Evolutionary conservation across 2,888 invertebrate genomes (phyloP).

Genomic region (Allophyes oxyacanthae): DNA sequence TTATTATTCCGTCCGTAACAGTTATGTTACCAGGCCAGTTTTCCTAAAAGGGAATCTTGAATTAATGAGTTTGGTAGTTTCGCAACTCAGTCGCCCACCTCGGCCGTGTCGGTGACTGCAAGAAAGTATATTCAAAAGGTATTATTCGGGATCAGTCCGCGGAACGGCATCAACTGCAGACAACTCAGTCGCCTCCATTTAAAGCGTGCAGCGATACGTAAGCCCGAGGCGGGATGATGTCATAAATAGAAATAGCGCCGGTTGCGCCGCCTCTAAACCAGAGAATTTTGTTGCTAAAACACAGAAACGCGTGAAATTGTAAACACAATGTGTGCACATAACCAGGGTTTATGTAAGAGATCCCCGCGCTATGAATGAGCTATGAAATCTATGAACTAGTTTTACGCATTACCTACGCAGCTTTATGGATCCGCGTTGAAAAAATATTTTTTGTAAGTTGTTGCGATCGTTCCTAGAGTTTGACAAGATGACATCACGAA

Average conservation of each 20-base stretch:
- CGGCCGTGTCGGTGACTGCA: slow-evolving; percentile 71
- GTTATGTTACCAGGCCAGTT: slow-evolving; percentile 74
- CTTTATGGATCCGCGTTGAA: slow-evolving; percentile 2
- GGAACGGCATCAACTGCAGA: slow-evolving; percentile 88
- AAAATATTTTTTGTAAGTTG: not conserved
- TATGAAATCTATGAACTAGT: slow-evolving; percentile 18
- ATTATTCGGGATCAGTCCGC: slow-evolving; percentile 87
- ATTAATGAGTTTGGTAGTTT: slow-evolving; percentile 83
- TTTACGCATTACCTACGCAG: not conserved
- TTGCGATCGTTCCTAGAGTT: not conserved
- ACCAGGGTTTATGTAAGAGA: slow-evolving; percentile 15
- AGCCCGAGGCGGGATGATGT: slow-evolving; percentile 89
- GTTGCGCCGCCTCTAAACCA: slow-evolving; percentile 73
- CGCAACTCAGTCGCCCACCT: slow-evolving; percentile 78
- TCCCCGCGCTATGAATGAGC: slow-evolving; percentile 23
- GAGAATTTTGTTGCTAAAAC: slow-evolving; percentile 81
- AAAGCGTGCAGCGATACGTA: slow-evolving; percentile 90
- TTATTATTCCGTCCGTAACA: slow-evolving; percentile 78
- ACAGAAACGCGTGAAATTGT: slow-evolving; percentile 72
- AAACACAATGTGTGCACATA: slow-evolving; percentile 61
- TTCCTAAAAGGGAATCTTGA: slow-evolving; percentile 86
- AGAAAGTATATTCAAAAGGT: slow-evolving; percentile 83
- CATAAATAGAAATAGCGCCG: slow-evolving; percentile 90
- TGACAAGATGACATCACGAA: no score
- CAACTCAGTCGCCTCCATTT: slow-evolving; percentile 88